These are phyloP conservation scores for Cataglyphis hispanica DNA, from an alignment of 1,140 invertebrate species.

Conservation along the genomic window DNA sequence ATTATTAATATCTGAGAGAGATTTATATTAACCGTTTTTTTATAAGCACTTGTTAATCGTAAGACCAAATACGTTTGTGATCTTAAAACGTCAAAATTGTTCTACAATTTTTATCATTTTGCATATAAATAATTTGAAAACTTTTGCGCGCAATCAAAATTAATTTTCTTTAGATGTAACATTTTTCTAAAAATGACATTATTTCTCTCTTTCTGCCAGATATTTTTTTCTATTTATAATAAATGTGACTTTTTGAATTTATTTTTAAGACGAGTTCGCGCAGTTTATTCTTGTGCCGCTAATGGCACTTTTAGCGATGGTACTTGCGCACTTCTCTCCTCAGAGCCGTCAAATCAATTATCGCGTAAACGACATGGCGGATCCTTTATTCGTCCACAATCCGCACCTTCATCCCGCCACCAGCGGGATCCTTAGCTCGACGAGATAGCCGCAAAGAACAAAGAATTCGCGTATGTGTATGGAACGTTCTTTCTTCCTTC, in stretches of 20 bases:
- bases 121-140: conserved; percentile 5
- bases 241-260: conserved; percentile 5
- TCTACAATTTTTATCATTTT: not conserved
- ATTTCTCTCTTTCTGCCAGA: no score
- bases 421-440: not conserved
- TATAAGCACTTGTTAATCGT: not conserved
- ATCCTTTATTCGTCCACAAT: conserved; percentile 31
- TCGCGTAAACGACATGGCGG: conserved; percentile 42
- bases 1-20: no score
- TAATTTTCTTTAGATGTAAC: not conserved
- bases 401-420: conserved; percentile 25
- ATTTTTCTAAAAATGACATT: not conserved
- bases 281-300: conserved; percentile 8
- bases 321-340: conserved; percentile 11
- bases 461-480: conserved; percentile 21
- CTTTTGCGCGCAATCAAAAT: not conserved
- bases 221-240: not conserved
- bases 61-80: not conserved
- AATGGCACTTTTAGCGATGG: conserved; percentile 37
- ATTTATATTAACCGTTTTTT: no score
- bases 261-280: conserved; percentile 5
- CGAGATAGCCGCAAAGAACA: conserved; percentile 47
- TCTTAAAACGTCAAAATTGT: not conserved
- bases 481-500: conserved; percentile 47
- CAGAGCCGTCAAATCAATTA: conserved; percentile 48